Percentiles rank a stretch among this genome's conserved stretches.
These are phyloP conservation scores for Austrofundulus limnaeus DNA, from an alignment of 2,113 vertebrate genomes.

Conservation along the genomic window DNA sequence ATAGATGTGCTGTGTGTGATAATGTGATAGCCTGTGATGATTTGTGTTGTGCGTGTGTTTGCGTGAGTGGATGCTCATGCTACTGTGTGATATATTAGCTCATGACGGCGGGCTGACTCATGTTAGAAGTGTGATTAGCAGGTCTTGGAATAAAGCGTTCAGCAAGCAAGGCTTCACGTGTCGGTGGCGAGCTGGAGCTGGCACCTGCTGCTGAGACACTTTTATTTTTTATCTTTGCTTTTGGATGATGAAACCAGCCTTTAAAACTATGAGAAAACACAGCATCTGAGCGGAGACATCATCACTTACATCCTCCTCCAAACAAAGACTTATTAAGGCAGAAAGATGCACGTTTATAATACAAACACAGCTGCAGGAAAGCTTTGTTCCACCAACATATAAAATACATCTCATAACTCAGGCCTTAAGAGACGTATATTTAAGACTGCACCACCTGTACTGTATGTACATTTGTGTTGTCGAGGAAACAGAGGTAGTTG, in stretches of 20 bases:
- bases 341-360: too few species aligned
- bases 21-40: conserved; percentile 42
- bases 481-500: conserved; percentile 61
- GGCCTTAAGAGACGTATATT: too few species aligned
- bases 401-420: background rate
- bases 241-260: conserved; percentile 31
- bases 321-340: background rate
- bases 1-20: conserved; percentile 64
- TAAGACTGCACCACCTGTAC: background rate
- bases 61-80: conserved; percentile 19
- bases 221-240: conserved; percentile 31
- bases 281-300: background rate
- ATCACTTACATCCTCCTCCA: background rate
- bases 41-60: conserved; percentile 12
- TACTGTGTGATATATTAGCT: conserved; percentile 47
- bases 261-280: conserved; percentile 8
- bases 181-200: conserved; percentile 37
- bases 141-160: conserved; percentile 62
- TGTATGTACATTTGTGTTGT: conserved; percentile 18
- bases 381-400: conserved; percentile 6
- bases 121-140: conserved; percentile 64
- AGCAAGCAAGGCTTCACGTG: conserved; percentile 42
- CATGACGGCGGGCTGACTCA: conserved; percentile 57
- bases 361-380: too few species aligned
- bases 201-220: conserved; percentile 37